Base-by-base conservation (phyloP, 1,140 invertebrate species). In the Sarcophaga peregrina region DNA sequence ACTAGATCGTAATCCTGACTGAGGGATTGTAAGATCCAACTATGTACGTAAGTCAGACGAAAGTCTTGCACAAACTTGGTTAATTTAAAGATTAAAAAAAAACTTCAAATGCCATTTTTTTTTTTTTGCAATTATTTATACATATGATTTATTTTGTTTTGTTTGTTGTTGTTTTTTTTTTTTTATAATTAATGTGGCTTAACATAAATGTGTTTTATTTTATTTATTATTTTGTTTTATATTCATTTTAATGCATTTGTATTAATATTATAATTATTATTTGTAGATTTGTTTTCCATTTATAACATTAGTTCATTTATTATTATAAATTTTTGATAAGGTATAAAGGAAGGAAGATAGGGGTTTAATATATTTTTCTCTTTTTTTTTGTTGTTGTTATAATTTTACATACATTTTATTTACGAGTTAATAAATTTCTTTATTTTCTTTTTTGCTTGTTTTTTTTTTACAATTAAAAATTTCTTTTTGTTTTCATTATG, bases 191-290 rank as follows among this genome's bases (percentile, higher is more conserved):
- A 50, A 78, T 78, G 75, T 20, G 75, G 20, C 75, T 78, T 78
- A 78, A 52, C 47, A 78, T 78, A 76, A 76, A 76, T 76, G 74
- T 76, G 45, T 72, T 48, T 73, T 85, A 48, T 82, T 52, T 83
- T 78, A n/a, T 83, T 46, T 80, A 72, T 47, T 83, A 83, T 75
- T n/a, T n/a, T 85, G 82, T 83, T 75, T 46, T 84, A 83, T 87
- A 86, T 83, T 81, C 45, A 58, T n/a, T 81, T 62, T 81, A 78
- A 78, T 78, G 48, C 17, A 78, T 78, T 78, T 50, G 46, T 76
- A 20, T 20, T 78, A 78, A 7, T 37, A 37, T 37, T 37, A 37
- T 37, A 2, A 37, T 37, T 37, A 37, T 68, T 62, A 45, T 37
- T n/a, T 81, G 46, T 81, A 62, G 13, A 47, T 81, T 62, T 81